phyloP scores from a whole-genome alignment of 2,888 invertebrate genomes.

The Tetragonula carbonaria region DNA sequence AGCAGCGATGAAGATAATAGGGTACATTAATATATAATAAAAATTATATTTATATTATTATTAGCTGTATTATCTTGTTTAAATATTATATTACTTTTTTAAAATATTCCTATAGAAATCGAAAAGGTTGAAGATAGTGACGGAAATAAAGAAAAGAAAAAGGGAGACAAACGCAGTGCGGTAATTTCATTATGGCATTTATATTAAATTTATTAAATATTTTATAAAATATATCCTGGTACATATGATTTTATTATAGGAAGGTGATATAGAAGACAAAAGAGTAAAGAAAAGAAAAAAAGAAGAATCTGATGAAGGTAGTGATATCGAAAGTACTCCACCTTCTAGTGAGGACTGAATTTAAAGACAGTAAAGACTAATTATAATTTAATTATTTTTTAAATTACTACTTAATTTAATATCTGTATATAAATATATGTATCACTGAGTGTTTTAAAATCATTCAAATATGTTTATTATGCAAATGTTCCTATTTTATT shows the following conservation, averaged over 20 bases:
- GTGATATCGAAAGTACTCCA: constrained; percentile 85
- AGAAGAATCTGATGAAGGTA: constrained; percentile 88
- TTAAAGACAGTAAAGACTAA: constrained; percentile 78
- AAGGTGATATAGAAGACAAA: constrained; percentile 80
- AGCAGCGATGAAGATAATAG: constrained; percentile 85
- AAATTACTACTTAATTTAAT: no score
- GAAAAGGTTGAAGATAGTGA: no score
- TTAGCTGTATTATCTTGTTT: neutral
- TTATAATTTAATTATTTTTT: neutral
- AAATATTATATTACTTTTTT: no score
- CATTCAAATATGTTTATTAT: no score
- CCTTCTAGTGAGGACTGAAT: constrained; percentile 81
- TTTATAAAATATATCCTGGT: neutral
- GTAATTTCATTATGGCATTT: neutral
- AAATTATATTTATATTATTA: neutral
- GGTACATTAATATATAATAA: constrained; percentile 44
- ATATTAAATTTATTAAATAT: no score
- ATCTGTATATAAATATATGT: no score
- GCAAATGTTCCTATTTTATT: no score
- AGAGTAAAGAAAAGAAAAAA: constrained; percentile 84
- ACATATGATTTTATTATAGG: constrained; percentile 45
- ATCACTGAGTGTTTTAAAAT: no score
- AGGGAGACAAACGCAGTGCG: no score
- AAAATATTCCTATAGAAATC: no score
- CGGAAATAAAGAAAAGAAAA: no score